Evolutionary conservation across 1,140 invertebrate genomes (phyloP), one percentile per base, ranked within the genome.

Genomic region (Calliphora vicina): DNA sequence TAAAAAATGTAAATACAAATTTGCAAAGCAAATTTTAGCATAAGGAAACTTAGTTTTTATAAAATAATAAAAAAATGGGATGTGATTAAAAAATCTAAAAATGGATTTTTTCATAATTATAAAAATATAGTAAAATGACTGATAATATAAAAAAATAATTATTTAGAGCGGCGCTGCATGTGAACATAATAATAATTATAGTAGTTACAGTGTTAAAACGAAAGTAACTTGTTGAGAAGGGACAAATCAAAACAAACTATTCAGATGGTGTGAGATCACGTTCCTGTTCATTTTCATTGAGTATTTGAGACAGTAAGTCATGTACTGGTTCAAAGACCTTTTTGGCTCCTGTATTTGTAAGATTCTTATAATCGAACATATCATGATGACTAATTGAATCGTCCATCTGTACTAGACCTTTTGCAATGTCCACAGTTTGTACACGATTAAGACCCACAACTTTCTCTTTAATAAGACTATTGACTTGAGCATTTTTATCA

Each of bases 351-450:
- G 94, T 92, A 91, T 95, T 94, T 2, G 96, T 97, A 43, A 97
- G 92, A 88, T 97, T 95, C 35, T 97, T 92, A 91, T 97, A 98
- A 91, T 98, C 97, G 87, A 90, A 90, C 95, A 98, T 96, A 88
- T 97, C 97, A 87, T 94, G 94, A 88, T 96, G 95, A 88, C 94
- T 95, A 82, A 98, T 97, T 26, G 93, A 94, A 10, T 95, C 96
- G 91, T 97, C 95, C 61, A 92, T 92, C 87, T 95, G 94, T 50
- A 97, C 93, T 85, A 96, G 93, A 27, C 94, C 94, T 86, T 95
- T 94, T 87, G 96, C 95, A 85, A 96, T 95, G 83, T 91, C 91
- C 67, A 96, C 93, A 81, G 95, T 92, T 91, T 95, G 95, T 25
- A 94, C 93, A 80, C 91, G 92, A 57, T 92, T 88, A 72, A 95